phyloP scores from a whole-genome alignment of 2,797 vertebrate genomes.

The Mormyrops attenuatus region DNA sequence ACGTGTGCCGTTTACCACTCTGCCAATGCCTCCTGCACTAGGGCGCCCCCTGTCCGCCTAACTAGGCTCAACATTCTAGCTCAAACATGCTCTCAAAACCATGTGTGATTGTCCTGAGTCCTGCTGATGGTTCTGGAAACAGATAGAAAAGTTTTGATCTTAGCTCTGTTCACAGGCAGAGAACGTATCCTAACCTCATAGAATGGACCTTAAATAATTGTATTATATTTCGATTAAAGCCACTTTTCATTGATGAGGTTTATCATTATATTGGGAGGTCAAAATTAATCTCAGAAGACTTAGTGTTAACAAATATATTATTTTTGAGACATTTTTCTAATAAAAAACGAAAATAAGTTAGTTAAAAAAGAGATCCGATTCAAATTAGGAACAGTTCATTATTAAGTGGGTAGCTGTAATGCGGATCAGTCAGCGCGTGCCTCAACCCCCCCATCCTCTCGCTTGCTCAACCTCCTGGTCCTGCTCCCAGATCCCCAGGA shows the following conservation, averaged over 20 bases:
- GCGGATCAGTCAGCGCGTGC: neutral
- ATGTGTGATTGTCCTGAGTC: neutral
- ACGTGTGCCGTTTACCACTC: neutral
- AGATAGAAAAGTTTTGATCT: neutral
- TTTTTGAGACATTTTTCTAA: neutral
- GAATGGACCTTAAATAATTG: neutral
- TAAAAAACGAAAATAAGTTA: neutral
- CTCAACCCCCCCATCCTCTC: neutral
- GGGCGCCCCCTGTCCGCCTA: neutral
- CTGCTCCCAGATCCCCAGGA: constrained; percentile 46
- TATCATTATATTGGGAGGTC: neutral
- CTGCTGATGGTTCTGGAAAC: neutral
- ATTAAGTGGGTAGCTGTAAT: neutral
- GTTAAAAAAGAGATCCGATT: neutral
- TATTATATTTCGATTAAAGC: neutral
- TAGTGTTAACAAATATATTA: neutral
- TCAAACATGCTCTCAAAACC: neutral
- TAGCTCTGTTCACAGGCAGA: neutral
- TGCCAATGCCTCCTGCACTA: neutral
- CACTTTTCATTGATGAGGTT: neutral
- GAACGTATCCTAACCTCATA: neutral
- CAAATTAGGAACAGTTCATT: neutral
- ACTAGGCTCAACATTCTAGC: neutral
- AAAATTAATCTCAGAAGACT: neutral
- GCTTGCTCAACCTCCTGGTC: neutral